phyloP scores from a whole-genome alignment of 35 echinoderm and acorn worm species.

The Holothuria glaberrima region DNA sequence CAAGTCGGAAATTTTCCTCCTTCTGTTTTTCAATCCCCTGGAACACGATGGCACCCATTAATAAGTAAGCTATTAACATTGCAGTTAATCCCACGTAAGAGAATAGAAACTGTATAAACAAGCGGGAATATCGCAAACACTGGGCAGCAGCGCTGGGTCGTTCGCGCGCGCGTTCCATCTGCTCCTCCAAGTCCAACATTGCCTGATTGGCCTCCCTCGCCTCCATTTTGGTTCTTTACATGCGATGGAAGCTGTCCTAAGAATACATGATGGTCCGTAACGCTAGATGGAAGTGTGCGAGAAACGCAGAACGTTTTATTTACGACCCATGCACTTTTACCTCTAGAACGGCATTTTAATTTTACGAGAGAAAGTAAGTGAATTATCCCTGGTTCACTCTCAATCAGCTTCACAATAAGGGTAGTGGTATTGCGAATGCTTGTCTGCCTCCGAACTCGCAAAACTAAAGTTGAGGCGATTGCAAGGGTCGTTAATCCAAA shows the following conservation, averaged over 20 bases:
- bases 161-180: slow-evolving; percentile 46
- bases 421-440: too few species aligned
- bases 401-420: background rate
- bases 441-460: too few species aligned
- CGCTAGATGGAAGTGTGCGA: background rate
- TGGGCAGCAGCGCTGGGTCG: slow-evolving; percentile 47
- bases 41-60: slow-evolving; percentile 88
- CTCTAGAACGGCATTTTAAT: background rate
- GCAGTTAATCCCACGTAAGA: slow-evolving; percentile 96
- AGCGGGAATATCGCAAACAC: slow-evolving; percentile 80
- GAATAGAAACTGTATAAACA: slow-evolving; percentile 89
- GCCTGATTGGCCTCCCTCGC: slow-evolving; percentile 3
- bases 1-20: slow-evolving; percentile 49
- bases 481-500: too few species aligned
- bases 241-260: background rate
- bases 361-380: background rate
- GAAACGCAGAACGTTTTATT: background rate
- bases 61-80: slow-evolving; percentile 82
- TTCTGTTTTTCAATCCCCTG: slow-evolving; percentile 71
- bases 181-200: slow-evolving; percentile 60
- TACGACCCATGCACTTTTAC: background rate
- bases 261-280: background rate
- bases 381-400: background rate
- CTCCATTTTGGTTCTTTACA: slow-evolving; percentile 8
- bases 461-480: too few species aligned